Conservation (phyloP, 2,113 vertebrate species). For the Loxodonta africana region DNA sequence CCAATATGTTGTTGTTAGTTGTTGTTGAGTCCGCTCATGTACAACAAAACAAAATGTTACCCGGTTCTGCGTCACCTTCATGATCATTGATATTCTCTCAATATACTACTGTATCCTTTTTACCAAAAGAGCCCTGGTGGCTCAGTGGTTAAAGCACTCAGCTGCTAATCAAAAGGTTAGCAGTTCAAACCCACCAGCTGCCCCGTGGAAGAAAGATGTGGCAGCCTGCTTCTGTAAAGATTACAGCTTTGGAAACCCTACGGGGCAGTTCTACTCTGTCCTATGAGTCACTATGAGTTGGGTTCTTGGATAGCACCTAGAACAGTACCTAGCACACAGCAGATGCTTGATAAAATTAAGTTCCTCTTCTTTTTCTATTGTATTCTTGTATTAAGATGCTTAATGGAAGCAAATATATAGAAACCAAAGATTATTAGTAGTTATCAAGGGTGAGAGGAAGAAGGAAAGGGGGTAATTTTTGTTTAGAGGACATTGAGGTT, state of each 20-base stretch:
- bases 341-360: neutral
- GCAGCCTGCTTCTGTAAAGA: neutral
- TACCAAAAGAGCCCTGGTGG: neutral
- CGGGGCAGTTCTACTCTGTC: neutral
- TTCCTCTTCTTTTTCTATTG: conserved; percentile 7
- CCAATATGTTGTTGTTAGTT: neutral
- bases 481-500: too few species aligned
- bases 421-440: too few species aligned
- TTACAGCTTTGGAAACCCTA: neutral
- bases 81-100: neutral
- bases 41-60: neutral
- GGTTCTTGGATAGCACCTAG: too few species aligned
- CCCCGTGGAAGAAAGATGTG: neutral
- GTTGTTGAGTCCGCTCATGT: neutral
- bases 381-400: conserved; percentile 24
- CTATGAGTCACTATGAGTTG: neutral
- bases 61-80: neutral
- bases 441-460: too few species aligned
- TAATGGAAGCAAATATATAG: neutral
- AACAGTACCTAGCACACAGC: neutral
- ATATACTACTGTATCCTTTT: neutral
- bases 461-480: too few species aligned
- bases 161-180: neutral
- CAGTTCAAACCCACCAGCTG: neutral
- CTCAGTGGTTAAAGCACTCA: neutral